A percentile compares a stretch with the other conserved stretches of the same genome.
Evolutionary conservation across 2,797 vertebrate genomes (phyloP).

Genomic region (Lemur catta): DNA sequence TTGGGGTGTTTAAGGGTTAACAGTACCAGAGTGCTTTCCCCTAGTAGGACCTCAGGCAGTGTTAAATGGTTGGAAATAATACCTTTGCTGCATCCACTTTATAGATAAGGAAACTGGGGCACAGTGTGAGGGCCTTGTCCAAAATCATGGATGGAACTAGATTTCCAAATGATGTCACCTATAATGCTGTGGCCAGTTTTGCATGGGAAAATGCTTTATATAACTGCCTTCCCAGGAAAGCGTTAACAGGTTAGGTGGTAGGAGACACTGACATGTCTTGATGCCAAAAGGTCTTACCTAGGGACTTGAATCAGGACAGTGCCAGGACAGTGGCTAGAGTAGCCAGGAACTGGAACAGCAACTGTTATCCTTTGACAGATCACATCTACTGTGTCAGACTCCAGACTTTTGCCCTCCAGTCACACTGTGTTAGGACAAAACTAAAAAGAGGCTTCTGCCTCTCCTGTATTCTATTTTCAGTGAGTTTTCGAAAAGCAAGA

Average conservation of each 20-base stretch:
- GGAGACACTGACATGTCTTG: neutral
- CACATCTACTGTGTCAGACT: rapidly evolving
- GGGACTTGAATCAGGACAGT: neutral
- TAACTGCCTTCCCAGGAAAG: neutral
- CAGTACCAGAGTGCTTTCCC: neutral
- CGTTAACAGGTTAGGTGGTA: neutral
- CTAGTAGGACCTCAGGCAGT: neutral
- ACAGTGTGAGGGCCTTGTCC: neutral
- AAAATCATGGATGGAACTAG: neutral
- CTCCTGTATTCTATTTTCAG: neutral
- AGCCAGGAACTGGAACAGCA: neutral
- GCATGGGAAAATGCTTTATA: neutral
- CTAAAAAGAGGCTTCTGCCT: neutral
- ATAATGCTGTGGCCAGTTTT: neutral
- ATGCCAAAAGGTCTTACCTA: neutral
- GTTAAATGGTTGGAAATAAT: neutral
- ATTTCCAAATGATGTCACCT: neutral
- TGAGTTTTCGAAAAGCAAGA: neutral
- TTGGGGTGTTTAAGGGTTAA: neutral
- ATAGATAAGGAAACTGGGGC: neutral
- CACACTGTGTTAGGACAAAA: neutral
- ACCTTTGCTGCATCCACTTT: neutral
- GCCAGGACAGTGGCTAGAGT: neutral
- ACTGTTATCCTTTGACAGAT: neutral
- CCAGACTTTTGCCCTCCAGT: neutral